Percentiles rank a stretch among this genome's conserved stretches.
phyloP scores from a whole-genome alignment of 2,113 vertebrate genomes.

The human (Homo sapiens) region GRCh38 chr7:115464501-115465000 shows the following conservation, averaged over 20 bases:
- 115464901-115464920: neutral
- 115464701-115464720: neutral
- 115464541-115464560: neutral
- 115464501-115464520: neutral
- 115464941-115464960: slow-evolving; percentile 14
- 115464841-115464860: neutral
- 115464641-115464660: slow-evolving; percentile 11
- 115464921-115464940: neutral
- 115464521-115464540: neutral
- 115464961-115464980: neutral
- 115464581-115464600: neutral
- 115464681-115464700: neutral
- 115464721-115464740: neutral
- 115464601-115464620: neutral
- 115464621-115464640: neutral
- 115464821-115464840: neutral
- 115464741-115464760: neutral
- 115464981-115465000: neutral
- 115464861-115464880: neutral
- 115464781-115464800: neutral
- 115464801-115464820: neutral
- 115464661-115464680: neutral
- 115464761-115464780: neutral
- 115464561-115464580: neutral
- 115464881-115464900: neutral